Evolutionary conservation across 2,797 vertebrate species (phyloP), one percentile per base, ranked within the genome.

Genomic region (Myiotriccus ornatus): DNA sequence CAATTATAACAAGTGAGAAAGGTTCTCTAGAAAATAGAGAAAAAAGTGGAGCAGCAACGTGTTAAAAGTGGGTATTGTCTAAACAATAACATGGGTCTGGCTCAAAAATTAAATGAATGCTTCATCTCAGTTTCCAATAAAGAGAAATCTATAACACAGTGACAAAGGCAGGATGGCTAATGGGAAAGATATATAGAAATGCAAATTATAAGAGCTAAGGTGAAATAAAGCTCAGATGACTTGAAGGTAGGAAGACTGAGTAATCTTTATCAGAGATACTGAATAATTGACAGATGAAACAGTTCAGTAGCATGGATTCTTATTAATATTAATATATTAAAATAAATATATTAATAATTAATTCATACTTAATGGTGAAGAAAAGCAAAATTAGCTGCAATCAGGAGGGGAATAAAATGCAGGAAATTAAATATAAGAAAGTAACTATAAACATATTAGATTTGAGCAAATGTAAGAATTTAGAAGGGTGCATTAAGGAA

Each of bases 111-210:
- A 86, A 76, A 80, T 74, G 14, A 65, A 67, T 70, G 22, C 34
- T 89, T 91, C 70, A 78, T 84, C 59, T 93, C 55, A 17, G 23
- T 82, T 93, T 95, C 91, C 63, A 88, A 32, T 79, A 87, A 86
- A 65, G 43, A 60, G 15, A 20, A 52, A 23, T 74, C 9, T 75
- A 5, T 64, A 76, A 73, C 62, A 56, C 16, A n/a, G 9, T 23
- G 50, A 49, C 44, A 87, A 94, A 92, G 3, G 41, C 32, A 94
- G 44, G 50, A 49, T 79, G 25, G 65, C 19, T 90, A 88, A 94
- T 79, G 55, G 44, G 59, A 91, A 79, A 59, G 24, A 44, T 64
- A 60, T 62, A 90, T 16, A 84, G 53, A 81, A 94, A 93, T 81
- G 62, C 24, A 95, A 88, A 93, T 94, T 67, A 10, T 12, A 76